These are phyloP conservation scores for Pteropus alecto DNA, from an alignment of 2,113 vertebrate species.

Conservation along the genomic window DNA sequence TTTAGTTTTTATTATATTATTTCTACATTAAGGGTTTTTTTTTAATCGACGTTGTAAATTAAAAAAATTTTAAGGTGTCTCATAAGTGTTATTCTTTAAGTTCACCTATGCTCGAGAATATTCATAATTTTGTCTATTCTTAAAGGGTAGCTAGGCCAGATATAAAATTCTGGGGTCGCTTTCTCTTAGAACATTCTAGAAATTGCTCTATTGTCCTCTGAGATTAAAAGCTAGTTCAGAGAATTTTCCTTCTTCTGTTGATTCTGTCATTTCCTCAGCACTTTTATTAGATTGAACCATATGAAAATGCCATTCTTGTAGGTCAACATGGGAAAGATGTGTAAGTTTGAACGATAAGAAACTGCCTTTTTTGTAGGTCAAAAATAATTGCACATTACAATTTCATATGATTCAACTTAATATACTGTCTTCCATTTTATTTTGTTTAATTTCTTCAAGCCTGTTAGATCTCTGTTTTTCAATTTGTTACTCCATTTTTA, in stretches of 20 bases:
- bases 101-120: neutral
- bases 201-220: too few relatives aligned
- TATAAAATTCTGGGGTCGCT: neutral
- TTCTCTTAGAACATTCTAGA: neutral
- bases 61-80: neutral
- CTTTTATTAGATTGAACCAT: too few relatives aligned
- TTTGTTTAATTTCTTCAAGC: neutral
- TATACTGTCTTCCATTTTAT: neutral
- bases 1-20: neutral
- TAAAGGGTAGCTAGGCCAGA: neutral
- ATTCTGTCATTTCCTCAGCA: too few relatives aligned
- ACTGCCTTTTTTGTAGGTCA: neutral
- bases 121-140: neutral
- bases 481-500: neutral
- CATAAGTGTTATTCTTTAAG: neutral
- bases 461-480: neutral
- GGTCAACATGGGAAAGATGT: neutral
- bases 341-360: neutral
- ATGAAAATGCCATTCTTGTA: too few relatives aligned
- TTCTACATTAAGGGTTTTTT: neutral
- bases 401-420: neutral
- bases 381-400: neutral
- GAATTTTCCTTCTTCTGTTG: too few relatives aligned
- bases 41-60: neutral
- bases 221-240: too few relatives aligned